Conservation (phyloP, 2,888 invertebrate genomes). For the Calliphora vomitoria region DNA sequence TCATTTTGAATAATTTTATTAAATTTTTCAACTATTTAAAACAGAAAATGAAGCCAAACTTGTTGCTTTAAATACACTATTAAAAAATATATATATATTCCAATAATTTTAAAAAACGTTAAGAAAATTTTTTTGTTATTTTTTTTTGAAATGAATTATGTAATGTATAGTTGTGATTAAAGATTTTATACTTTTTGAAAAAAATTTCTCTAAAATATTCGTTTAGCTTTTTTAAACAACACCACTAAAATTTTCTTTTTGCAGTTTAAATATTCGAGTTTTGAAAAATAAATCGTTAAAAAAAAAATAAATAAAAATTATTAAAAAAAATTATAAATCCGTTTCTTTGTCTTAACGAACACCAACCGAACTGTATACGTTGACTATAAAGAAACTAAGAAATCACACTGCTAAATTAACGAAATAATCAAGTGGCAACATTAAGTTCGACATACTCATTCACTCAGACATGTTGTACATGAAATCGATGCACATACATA, state of each 20-base stretch:
- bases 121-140: background rate
- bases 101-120: conserved; percentile 33
- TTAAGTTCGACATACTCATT: conserved; percentile 61
- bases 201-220: background rate
- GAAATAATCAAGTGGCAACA: conserved; percentile 62
- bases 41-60: background rate
- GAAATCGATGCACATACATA: conserved; percentile 18
- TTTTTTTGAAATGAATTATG: conserved; percentile 54
- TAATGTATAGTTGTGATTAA: conserved; percentile 43
- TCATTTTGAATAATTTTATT: conserved; percentile 73
- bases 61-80: background rate
- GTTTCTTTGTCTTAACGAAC: conserved; percentile 76
- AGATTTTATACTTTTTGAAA: conserved; percentile 46
- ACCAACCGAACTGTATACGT: conserved; percentile 81
- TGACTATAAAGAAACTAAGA: conserved; percentile 81
- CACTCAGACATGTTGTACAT: conserved; percentile 48
- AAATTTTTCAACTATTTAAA: background rate
- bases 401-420: conserved; percentile 70
- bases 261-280: conserved; percentile 35
- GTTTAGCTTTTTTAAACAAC: conserved; percentile 44
- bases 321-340: conserved; percentile 53
- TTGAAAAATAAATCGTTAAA: conserved; percentile 57
- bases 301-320: conserved; percentile 57
- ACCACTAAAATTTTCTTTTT: conserved; percentile 29
- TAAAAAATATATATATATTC: conserved; percentile 60